These are phyloP conservation scores for Protodeltote pygarga DNA, from an alignment of 2,888 invertebrate genomes.

Conservation along the genomic window DNA sequence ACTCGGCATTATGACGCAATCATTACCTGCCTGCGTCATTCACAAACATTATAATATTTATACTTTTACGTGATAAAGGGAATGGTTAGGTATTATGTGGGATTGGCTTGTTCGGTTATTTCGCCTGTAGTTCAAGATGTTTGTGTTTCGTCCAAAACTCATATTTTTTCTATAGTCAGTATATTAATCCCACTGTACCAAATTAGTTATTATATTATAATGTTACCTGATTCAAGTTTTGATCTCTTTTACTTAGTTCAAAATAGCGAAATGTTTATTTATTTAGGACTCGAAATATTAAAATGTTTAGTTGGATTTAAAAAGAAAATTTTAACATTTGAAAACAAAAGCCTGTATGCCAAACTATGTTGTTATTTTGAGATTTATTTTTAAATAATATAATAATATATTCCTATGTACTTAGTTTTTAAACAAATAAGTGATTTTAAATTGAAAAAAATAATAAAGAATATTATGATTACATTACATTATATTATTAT, in stretches of 20 bases:
- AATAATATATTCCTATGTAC: slow-evolving; percentile 64
- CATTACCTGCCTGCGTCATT: slow-evolving; percentile 23
- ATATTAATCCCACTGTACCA: slow-evolving; percentile 48
- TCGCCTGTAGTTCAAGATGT: slow-evolving; percentile 47
- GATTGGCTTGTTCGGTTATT: slow-evolving; percentile 55
- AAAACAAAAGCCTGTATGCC: slow-evolving; percentile 65
- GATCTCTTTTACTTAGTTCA: slow-evolving; percentile 82
- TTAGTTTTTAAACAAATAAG: slow-evolving; percentile 59
- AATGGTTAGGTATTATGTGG: slow-evolving; percentile 70
- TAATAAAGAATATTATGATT: slow-evolving; percentile 52
- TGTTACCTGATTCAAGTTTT: slow-evolving; percentile 84
- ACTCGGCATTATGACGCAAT: slow-evolving; percentile 12
- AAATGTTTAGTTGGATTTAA: slow-evolving; percentile 62
- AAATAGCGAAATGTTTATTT: slow-evolving; percentile 71
- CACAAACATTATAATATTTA: slow-evolving; percentile 8
- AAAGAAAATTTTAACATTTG: slow-evolving; percentile 62
- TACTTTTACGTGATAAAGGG: slow-evolving; percentile 42
- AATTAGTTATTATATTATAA: slow-evolving; percentile 54
- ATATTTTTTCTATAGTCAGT: slow-evolving; percentile 29
- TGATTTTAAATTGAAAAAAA: slow-evolving; percentile 58
- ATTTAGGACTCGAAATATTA: slow-evolving; percentile 66
- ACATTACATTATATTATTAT: neutral
- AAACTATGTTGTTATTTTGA: slow-evolving; percentile 80
- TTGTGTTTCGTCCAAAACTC: slow-evolving; percentile 36
- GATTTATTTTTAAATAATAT: slow-evolving; percentile 68